These are phyloP conservation scores for Stramonita haemastoma DNA, from an alignment of 2,888 invertebrate species.

Conservation along the genomic window DNA sequence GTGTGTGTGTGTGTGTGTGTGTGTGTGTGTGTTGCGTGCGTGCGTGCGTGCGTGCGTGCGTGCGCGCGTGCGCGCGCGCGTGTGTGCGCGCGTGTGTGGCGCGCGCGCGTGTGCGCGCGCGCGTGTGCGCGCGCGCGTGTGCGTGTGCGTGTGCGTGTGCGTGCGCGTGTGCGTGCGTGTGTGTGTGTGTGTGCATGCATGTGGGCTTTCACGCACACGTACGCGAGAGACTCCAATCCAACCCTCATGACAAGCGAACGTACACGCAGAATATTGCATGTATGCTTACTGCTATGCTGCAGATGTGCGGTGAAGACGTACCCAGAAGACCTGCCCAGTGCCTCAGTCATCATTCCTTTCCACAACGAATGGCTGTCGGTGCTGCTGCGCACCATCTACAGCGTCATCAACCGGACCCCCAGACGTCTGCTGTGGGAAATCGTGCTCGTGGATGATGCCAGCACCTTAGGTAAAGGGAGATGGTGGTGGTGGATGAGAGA, in stretches of 20 bases:
- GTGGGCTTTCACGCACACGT: not conserved
- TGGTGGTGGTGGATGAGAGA: not conserved
- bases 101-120: no score
- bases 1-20: not conserved
- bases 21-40: not conserved
- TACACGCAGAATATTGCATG: no score
- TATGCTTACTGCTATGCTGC: not conserved
- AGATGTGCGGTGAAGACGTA: constrained; percentile 52
- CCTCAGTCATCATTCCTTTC: constrained; percentile 59
- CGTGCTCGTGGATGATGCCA: constrained; percentile 61
- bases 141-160: constrained; percentile 2
- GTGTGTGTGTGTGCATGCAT: not conserved
- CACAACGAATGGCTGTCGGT: constrained; percentile 62
- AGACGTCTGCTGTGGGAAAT: constrained; percentile 56
- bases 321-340: constrained; percentile 51
- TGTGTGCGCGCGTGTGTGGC: no score
- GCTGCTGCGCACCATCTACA: constrained; percentile 60
- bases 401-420: constrained; percentile 61
- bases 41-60: not conserved
- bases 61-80: not conserved
- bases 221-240: no score
- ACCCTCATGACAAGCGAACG: no score
- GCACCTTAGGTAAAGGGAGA: constrained; percentile 53
- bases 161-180: not conserved
- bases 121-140: not conserved